Base-by-base conservation (phyloP, 2,797 vertebrate species). In the Nannoperca obscura region DNA sequence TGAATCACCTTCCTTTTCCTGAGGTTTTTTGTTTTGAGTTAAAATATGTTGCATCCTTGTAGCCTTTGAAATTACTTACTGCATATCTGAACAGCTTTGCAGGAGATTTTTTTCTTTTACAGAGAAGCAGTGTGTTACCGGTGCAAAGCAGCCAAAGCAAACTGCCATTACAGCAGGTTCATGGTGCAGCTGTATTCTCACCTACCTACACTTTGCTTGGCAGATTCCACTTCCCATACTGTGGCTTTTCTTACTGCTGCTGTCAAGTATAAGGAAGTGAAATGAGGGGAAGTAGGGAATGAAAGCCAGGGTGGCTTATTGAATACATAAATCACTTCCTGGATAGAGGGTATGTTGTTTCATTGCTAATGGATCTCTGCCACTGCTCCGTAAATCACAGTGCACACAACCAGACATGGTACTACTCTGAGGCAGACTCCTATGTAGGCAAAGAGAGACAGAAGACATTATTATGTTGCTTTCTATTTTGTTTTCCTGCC, bases 241-340 rank as follows among this genome's bases (percentile, higher is more conserved):
- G 52, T 75, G 78, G 65, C 72, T 86, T 91, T 88, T 86, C 76
- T 84, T 80, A 85, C 73, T 62, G 62, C 84, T 82, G 76, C 86
- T 92, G 81, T 92, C 92, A 84, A 75, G 78, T 77, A 88, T 83
- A 91, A 87, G 84, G 80, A 80, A 84, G 71, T 88, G 82, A 91
- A 89, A 89, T 61, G 82, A 83, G 75, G 74, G 80, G 81, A 88
- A 84, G 77, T 20, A 83, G 60, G 76, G 76, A 89, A 87, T 88
- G 81, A 88, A 89, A 91, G 77, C 85, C 86, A 85, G 72, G 60
- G 74, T 80, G 80, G 57, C 83, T 91, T 92, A 93, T 91, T 91
- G 91, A 92, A 93, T 89, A 76, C 85, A 92, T 93, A 92, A 93
- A 94, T 93, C 92, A 93, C 87, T 88, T 90, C 76, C 71, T 90